Conservation (phyloP, 2,113 vertebrate species). For the Fregata magnificens region DNA sequence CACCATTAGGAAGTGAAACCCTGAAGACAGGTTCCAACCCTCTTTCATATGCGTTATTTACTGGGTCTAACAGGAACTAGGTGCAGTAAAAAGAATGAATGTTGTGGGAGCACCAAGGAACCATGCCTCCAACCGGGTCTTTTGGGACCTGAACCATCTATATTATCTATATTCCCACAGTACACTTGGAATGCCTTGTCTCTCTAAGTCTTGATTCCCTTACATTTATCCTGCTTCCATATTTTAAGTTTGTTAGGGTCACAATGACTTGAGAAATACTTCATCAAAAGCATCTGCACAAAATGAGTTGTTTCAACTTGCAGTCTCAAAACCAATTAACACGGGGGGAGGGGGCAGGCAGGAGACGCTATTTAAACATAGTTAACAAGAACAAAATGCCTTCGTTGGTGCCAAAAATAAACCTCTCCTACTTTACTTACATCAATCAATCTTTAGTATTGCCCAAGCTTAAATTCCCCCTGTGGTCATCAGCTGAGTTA, state of each 20-base stretch:
- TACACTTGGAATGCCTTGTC: not conserved
- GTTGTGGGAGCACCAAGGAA: not conserved
- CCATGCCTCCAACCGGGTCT: not conserved
- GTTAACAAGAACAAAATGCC: not conserved
- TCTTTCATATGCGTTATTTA: not conserved
- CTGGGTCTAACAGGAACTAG: not conserved
- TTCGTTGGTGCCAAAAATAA: not conserved
- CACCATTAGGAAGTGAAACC: not conserved
- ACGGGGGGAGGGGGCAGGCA: fast-evolving
- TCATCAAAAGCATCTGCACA: not conserved
- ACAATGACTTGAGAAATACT: not conserved
- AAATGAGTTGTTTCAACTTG: not conserved
- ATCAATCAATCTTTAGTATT: not conserved
- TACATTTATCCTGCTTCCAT: not conserved
- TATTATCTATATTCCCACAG: not conserved
- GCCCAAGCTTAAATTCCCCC: not conserved
- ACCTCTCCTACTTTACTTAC: not conserved
- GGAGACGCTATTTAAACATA: not conserved
- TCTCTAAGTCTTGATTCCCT: not conserved
- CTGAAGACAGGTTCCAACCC: not conserved
- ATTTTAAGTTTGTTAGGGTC: not conserved
- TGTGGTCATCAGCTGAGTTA: not conserved
- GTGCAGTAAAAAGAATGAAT: not conserved
- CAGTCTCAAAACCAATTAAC: not conserved
- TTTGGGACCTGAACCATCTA: not conserved